Conservation (phyloP, 1,140 invertebrate species). For the Brachionus rubens region DNA sequence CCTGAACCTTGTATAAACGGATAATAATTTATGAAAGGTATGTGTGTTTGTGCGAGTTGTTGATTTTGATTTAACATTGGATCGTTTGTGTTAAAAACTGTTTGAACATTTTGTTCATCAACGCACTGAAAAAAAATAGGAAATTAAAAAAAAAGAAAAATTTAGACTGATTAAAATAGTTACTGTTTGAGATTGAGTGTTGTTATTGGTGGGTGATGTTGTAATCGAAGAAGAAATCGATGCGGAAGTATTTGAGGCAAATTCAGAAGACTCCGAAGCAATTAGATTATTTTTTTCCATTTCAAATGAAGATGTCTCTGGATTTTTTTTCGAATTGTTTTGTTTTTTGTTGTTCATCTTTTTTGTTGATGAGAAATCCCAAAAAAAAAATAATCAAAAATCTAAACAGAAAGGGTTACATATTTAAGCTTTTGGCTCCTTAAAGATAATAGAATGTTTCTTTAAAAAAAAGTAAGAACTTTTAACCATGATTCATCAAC, state of each 20-base stretch:
- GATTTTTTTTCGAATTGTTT: neutral
- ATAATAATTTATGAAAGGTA: conserved; percentile 34
- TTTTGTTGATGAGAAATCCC: too few relatives aligned
- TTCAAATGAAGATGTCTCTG: neutral
- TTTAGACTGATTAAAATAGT: neutral
- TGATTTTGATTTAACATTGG: conserved; percentile 21
- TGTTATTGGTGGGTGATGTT: neutral
- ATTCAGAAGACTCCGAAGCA: neutral
- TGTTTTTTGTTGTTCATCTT: conserved; percentile 25
- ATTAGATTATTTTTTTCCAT: neutral
- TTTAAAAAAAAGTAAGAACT: too few relatives aligned
- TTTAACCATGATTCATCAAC: too few relatives aligned
- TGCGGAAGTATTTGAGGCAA: conserved; percentile 8
- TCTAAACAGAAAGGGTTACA: too few relatives aligned
- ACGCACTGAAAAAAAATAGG: conserved; percentile 4
- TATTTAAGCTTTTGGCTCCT: too few relatives aligned
- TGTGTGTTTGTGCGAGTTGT: neutral
- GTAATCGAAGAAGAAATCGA: conserved; percentile 13
- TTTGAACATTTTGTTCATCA: neutral
- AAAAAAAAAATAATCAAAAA: too few relatives aligned
- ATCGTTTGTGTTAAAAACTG: neutral
- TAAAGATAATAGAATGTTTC: too few relatives aligned
- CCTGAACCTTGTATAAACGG: neutral
- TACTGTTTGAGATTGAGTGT: conserved; percentile 12
- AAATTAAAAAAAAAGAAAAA: too few relatives aligned